Evolutionary conservation across 2,113 vertebrate species (phyloP).

Genomic region (Tursiops truncatus): DNA sequence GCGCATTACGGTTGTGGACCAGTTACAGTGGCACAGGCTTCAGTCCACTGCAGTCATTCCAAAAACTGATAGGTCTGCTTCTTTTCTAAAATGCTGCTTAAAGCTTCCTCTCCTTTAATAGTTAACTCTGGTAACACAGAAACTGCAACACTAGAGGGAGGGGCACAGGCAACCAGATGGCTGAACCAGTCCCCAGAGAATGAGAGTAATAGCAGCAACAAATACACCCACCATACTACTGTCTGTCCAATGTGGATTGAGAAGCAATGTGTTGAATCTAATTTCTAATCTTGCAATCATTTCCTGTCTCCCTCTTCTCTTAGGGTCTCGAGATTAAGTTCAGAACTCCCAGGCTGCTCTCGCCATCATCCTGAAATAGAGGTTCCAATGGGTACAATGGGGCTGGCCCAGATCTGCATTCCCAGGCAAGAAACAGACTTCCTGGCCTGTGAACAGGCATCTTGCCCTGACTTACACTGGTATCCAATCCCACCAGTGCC

Average conservation of each 20-base stretch:
- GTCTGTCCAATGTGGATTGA: not conserved
- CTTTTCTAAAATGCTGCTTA: not conserved
- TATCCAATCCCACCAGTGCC: not conserved
- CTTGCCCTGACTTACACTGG: not conserved
- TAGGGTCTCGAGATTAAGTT: not conserved
- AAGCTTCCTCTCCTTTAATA: not conserved
- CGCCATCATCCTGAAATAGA: not conserved
- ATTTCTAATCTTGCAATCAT: not conserved
- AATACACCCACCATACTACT: not conserved
- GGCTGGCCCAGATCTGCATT: not conserved
- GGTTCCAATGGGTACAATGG: not conserved
- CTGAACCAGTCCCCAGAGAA: not conserved
- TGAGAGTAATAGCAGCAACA: not conserved
- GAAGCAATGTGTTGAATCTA: not conserved
- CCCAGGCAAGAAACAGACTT: not conserved
- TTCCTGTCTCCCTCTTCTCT: not conserved
- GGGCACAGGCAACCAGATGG: not conserved
- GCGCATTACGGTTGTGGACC: accelerated
- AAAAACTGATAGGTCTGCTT: not conserved
- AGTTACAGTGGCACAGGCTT: not conserved
- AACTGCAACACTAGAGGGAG: not conserved
- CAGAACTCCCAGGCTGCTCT: not conserved
- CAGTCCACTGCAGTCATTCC: not conserved
- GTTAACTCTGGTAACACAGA: not conserved
- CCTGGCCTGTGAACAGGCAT: not conserved